Base-by-base conservation (phyloP, 2,797 vertebrate genomes). In the Sphenopsis melanotis region DNA sequence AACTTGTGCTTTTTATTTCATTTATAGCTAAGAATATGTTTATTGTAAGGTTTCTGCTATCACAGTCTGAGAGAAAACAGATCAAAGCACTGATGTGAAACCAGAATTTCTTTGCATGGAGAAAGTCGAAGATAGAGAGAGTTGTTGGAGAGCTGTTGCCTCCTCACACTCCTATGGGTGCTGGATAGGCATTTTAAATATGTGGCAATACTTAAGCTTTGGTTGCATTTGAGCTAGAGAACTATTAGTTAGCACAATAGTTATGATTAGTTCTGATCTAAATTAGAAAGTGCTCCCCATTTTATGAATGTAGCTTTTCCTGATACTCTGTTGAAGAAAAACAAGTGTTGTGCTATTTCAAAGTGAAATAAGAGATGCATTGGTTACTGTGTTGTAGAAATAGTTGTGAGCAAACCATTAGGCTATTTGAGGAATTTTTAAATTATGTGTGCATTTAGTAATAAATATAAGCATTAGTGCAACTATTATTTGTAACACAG, bases 1-100 rank as follows among this genome's bases (percentile, higher is more conserved):
- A 97, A 96, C 88, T 97, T 97, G 92, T 93, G 85, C 82, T 95
- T 97, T 96, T 95, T 96, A 93, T 95, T 96, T 96, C 94, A 94
- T 93, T 96, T 96, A 94, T 93, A 84, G 78, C 92, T 96, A 96
- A 94, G 96, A 96, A 97, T 94, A 96, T 90, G 90, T 97, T 97
- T 94, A 89, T 94, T 95, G 86, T 89, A 89, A 90, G 91, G 77
- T 94, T 97, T 97, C 75, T 96, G 57, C 90, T 52, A 81, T 86
- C 60, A 41, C 52, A 79, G 93, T 87, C 85, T 89, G 95, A 95
- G 90, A 77, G 60, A 91, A 93, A 97, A 94, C 87, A 96, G 93
- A 95, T 95, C 88, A 95, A 42, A 88, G 64, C 12, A 4, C 30
- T 56, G 60, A 75, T 63, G 61, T 87, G 36, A 56, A 95, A 94